phyloP scores from a whole-genome alignment of 2,888 invertebrate species.

The Noctua fimbriata region DNA sequence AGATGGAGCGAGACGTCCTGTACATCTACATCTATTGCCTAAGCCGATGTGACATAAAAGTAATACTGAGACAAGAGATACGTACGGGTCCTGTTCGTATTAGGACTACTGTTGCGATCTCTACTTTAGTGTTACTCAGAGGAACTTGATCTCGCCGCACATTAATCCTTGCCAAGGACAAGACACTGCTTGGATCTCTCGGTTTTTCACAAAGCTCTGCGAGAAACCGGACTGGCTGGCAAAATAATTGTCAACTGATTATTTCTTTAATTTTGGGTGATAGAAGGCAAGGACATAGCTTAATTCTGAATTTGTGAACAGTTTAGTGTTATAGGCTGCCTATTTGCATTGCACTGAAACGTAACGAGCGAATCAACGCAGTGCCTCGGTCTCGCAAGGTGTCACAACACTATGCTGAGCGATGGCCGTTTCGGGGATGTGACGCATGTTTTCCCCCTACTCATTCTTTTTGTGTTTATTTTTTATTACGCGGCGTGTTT shows the following conservation, averaged over 20 bases:
- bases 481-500: background rate
- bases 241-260: constrained; percentile 36
- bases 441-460: background rate
- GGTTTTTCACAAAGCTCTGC: constrained; percentile 58
- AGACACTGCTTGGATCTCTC: constrained; percentile 55
- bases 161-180: constrained; percentile 64
- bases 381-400: background rate
- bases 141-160: constrained; percentile 62
- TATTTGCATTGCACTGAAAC: background rate
- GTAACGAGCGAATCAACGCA: background rate
- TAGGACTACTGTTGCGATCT: constrained; percentile 1
- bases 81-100: background rate
- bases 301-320: background rate
- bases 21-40: background rate
- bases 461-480: background rate
- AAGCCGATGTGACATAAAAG: background rate
- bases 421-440: background rate
- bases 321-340: background rate
- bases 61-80: background rate
- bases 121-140: constrained; percentile 12
- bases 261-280: background rate
- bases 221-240: constrained; percentile 18
- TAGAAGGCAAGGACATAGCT: background rate
- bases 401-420: background rate
- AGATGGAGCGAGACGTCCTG: background rate